These are phyloP conservation scores for Ennomos fuscantarius DNA, from an alignment of 2,888 invertebrate genomes.

Conservation along the genomic window DNA sequence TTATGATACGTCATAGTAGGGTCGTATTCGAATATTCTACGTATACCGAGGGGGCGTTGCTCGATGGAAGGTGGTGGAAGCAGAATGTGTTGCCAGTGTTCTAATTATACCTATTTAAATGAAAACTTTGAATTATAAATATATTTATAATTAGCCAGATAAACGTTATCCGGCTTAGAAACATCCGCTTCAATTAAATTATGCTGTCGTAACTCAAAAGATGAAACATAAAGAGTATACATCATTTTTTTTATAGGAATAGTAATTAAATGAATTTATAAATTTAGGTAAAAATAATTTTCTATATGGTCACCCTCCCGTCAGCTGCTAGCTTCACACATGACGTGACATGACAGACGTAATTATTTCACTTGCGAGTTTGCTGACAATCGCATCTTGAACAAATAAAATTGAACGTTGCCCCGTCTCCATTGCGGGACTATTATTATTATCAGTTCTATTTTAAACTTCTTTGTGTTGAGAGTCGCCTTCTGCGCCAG, in stretches of 20 bases:
- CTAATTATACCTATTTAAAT: conserved; percentile 39
- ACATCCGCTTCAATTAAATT: too few relatives aligned
- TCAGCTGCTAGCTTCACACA: conserved; percentile 57
- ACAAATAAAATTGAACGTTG: conserved; percentile 51
- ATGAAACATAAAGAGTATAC: conserved; percentile 33
- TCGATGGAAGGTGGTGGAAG: conserved; percentile 48
- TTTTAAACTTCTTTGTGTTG: conserved; percentile 63
- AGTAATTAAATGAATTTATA: too few relatives aligned
- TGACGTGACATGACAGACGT: conserved; percentile 45
- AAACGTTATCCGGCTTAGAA: neutral
- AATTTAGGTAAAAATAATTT: neutral
- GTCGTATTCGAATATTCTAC: conserved; percentile 22
- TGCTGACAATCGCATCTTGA: conserved; percentile 59
- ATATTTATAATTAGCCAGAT: neutral
- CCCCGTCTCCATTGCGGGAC: conserved; percentile 44
- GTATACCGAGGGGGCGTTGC: conserved; percentile 42
- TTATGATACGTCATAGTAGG: conserved; percentile 59
- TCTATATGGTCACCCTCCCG: conserved; percentile 46
- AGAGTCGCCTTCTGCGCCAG: conserved; percentile 94
- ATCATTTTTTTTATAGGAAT: too few relatives aligned
- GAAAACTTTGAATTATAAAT: conserved; percentile 17
- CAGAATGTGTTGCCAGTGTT: conserved; percentile 56
- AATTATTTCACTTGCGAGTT: conserved; percentile 56
- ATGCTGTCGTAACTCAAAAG: neutral
- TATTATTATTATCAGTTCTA: conserved; percentile 50